Evolutionary conservation across 2,113 vertebrate genomes (phyloP).

Genomic region (Clarias magur): DNA sequence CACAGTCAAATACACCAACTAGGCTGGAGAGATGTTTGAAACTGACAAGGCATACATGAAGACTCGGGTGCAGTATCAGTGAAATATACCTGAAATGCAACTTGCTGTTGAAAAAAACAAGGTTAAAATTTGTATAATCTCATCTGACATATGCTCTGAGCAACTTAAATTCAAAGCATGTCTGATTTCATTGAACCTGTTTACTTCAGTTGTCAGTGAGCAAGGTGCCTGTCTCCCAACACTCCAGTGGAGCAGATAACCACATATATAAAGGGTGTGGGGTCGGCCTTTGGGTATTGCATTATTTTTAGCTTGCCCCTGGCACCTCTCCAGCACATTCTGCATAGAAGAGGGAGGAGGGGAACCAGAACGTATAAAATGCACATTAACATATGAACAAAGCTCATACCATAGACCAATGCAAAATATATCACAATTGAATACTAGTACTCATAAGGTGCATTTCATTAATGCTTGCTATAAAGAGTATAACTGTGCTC

Average conservation of each 20-base stretch:
- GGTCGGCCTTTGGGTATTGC: conserved; percentile 42
- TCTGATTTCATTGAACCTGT: conserved; percentile 26
- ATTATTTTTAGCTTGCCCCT: conserved; percentile 54
- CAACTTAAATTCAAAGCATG: conserved; percentile 5
- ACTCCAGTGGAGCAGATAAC: conserved; percentile 46
- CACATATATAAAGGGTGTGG: conserved; percentile 47
- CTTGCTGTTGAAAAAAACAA: not conserved
- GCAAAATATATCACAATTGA: not conserved
- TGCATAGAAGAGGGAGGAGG: conserved; percentile 32
- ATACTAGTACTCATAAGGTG: not conserved
- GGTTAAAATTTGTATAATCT: not conserved
- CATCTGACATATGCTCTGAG: conserved; percentile 30
- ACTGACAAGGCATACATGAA: not conserved
- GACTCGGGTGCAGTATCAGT: not conserved
- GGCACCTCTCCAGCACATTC: conserved; percentile 45
- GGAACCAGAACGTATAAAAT: conserved; percentile 24
- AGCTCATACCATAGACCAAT: not conserved
- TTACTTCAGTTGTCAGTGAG: conserved; percentile 23
- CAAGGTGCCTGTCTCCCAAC: conserved; percentile 24
- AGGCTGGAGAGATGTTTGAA: conserved; percentile 2
- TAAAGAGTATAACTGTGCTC: not conserved
- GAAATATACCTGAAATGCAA: not conserved
- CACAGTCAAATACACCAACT: conserved; percentile 25
- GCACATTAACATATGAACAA: not conserved
- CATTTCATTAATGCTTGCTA: not conserved